Percentiles rank a stretch among this genome's conserved stretches.
phyloP scores from a whole-genome alignment of 2,888 invertebrate species.

The Dascillus cervinus region DNA sequence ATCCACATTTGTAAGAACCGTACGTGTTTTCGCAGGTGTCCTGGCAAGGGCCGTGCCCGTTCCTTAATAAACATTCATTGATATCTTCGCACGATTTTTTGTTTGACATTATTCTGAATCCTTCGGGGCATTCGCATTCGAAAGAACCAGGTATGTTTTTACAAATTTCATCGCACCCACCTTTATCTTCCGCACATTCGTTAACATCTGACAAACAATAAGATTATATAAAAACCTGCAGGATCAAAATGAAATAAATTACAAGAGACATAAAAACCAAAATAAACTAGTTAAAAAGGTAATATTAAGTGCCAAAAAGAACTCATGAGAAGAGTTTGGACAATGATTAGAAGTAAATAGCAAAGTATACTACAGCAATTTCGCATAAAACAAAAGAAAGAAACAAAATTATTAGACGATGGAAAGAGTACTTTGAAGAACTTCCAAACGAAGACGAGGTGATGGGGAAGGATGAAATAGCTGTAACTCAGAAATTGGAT shows the following conservation, averaged over 20 bases:
- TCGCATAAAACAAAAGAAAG: no score
- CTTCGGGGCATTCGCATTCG: slow-evolving; percentile 47
- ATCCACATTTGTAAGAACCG: slow-evolving; percentile 45
- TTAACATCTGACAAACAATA: slow-evolving; percentile 48
- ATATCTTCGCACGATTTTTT: slow-evolving; percentile 43
- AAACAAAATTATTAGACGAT: no score
- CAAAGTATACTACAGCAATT: no score
- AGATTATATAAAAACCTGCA: no score
- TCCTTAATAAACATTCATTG: slow-evolving; percentile 50
- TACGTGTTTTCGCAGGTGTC: slow-evolving; percentile 51
- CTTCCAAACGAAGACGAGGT: no score
- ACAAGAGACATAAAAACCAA: no score
- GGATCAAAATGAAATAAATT: no score
- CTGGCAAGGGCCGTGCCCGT: slow-evolving; percentile 52
- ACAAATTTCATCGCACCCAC: slow-evolving; percentile 50
- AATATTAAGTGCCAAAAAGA: slow-evolving; percentile 3
- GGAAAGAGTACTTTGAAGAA: no score
- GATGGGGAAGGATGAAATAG: no score
- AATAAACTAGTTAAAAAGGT: slow-evolving; percentile 1
- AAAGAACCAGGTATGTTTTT: slow-evolving; percentile 51
- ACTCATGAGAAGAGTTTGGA: no score
- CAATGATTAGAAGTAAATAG: no score
- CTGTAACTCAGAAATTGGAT: no score
- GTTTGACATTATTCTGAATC: slow-evolving; percentile 45
- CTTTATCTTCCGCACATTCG: slow-evolving; percentile 47